These are phyloP conservation scores for Hirtodrosophila alboralis DNA, from an alignment of 2,888 invertebrate genomes.

Conservation along the genomic window DNA sequence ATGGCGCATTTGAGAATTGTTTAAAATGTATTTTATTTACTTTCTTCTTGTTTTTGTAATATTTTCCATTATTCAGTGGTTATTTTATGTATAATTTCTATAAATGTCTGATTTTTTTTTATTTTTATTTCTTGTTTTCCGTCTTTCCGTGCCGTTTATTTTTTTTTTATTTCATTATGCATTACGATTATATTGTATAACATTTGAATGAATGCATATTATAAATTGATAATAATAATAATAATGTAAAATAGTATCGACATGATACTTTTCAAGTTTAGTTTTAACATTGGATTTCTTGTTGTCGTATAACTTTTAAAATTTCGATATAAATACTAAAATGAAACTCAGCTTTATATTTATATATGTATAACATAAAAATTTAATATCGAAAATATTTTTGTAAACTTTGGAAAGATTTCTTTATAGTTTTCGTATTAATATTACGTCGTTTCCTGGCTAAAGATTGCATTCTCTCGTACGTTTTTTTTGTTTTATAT, in stretches of 20 bases:
- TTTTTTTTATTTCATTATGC: conserved; percentile 60
- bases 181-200: conserved; percentile 70
- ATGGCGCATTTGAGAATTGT: conserved; percentile 45
- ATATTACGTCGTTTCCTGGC: conserved; percentile 16
- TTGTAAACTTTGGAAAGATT: conserved; percentile 53
- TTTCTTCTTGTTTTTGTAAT: conserved; percentile 54
- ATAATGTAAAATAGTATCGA: conserved; percentile 52
- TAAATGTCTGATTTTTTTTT: conserved; percentile 67
- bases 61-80: conserved; percentile 69
- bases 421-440: conserved; percentile 28
- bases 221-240: conserved; percentile 64
- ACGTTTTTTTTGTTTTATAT: conserved; percentile 5
- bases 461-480: conserved; percentile 37
- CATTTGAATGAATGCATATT: conserved; percentile 71
- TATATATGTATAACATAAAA: conserved; percentile 48
- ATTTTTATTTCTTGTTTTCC: conserved; percentile 21
- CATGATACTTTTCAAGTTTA: conserved; percentile 48
- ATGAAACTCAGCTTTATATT: conserved; percentile 41
- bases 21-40: conserved; percentile 73
- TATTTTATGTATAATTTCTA: conserved; percentile 72
- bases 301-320: conserved; percentile 27
- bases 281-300: conserved; percentile 53
- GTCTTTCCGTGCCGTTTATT: conserved; percentile 49
- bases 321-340: conserved; percentile 38
- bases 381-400: conserved; percentile 51